phyloP scores from a whole-genome alignment of 2,113 vertebrate genomes.

The Pterocles orientalis region DNA sequence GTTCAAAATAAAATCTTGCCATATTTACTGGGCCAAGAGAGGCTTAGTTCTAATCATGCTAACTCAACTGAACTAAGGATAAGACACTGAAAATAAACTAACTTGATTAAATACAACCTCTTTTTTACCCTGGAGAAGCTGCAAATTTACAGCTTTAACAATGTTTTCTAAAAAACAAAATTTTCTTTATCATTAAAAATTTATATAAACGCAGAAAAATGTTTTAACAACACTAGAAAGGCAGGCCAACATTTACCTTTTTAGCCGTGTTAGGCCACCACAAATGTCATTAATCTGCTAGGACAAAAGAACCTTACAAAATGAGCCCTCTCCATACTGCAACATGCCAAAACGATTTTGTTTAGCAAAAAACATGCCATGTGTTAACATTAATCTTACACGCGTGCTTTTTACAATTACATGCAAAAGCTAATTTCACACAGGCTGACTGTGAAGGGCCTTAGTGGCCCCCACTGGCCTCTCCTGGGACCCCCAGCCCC shows the following conservation, averaged over 20 bases:
- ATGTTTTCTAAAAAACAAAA: neutral
- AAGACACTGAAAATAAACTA: neutral
- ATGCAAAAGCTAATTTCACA: neutral
- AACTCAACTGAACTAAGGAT: neutral
- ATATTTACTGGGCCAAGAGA: neutral
- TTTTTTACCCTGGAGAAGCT: neutral
- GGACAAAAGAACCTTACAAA: neutral
- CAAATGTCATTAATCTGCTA: neutral
- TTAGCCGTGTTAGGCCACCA: neutral
- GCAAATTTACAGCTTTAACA: neutral
- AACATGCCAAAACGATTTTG: neutral
- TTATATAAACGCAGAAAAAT: neutral
- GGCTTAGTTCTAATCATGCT: neutral
- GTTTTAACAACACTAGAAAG: neutral
- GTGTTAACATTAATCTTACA: neutral
- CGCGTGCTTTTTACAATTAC: accelerated
- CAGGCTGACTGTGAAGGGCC: neutral
- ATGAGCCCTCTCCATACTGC: neutral
- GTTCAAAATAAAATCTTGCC: neutral
- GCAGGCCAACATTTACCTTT: neutral
- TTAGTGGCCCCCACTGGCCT: neutral
- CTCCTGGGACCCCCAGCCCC: neutral
- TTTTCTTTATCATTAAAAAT: neutral
- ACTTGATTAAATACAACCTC: neutral
- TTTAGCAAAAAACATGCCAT: neutral